phyloP scores from a whole-genome alignment of 2,888 invertebrate genomes.

The Sclerodermus sp. region DNA sequence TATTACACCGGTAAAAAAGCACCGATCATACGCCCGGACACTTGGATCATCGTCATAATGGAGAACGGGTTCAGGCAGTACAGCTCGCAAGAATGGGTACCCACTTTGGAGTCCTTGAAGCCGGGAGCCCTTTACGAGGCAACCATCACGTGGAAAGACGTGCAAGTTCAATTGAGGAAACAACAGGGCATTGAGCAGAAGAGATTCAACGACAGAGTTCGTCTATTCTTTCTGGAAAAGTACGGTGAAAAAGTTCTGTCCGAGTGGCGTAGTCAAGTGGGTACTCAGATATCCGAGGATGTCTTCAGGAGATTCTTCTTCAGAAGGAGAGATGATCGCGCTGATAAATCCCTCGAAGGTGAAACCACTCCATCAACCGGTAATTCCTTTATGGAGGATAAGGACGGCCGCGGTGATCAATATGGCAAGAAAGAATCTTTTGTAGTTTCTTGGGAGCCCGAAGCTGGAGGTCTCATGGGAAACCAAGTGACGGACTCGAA shows the following conservation, averaged over 20 bases:
- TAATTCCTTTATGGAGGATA: slow-evolving; percentile 18
- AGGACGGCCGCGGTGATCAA: slow-evolving; percentile 12
- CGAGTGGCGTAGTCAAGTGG: slow-evolving; percentile 45
- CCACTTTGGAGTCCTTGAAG: slow-evolving; percentile 45
- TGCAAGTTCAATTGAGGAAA: slow-evolving; percentile 37
- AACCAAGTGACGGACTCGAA: slow-evolving; percentile 52
- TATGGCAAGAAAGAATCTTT: slow-evolving; percentile 34
- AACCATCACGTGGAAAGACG: slow-evolving; percentile 49
- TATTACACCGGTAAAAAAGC: slow-evolving; percentile 41
- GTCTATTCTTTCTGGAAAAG: slow-evolving; percentile 47
- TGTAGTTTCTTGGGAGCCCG: slow-evolving; percentile 53
- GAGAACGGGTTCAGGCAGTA: slow-evolving; percentile 45
- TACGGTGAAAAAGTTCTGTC: slow-evolving; percentile 46
- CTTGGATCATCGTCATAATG: slow-evolving; percentile 48
- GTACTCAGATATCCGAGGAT: slow-evolving; percentile 44
- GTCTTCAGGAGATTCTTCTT: slow-evolving; percentile 50
- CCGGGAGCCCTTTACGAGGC: slow-evolving; percentile 50
- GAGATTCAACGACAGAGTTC: slow-evolving; percentile 44
- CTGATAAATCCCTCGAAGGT: slow-evolving; percentile 24
- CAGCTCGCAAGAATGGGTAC: slow-evolving; percentile 51
- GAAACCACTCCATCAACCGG: slow-evolving; percentile 34
- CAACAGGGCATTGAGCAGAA: slow-evolving; percentile 43
- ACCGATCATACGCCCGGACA: slow-evolving; percentile 38
- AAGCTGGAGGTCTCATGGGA: slow-evolving; percentile 52
- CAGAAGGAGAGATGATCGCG: slow-evolving; percentile 34